These are phyloP conservation scores for Castor canadensis DNA, from an alignment of 2,113 vertebrate species.

Conservation along the genomic window DNA sequence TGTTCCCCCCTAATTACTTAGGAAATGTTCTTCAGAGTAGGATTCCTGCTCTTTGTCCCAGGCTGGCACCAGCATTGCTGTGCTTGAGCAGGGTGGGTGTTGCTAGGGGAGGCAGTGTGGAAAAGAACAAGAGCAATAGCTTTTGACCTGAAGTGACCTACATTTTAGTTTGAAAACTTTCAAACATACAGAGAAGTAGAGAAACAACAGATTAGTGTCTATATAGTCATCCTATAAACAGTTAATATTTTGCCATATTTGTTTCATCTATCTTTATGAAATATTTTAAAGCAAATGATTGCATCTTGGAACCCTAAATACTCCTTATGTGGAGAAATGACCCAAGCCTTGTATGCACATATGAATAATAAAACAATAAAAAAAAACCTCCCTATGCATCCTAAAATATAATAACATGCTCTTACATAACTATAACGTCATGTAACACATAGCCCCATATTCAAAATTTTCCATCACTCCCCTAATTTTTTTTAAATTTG, in stretches of 20 bases:
- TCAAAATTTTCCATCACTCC: too few relatives aligned
- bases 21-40: not conserved
- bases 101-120: not conserved
- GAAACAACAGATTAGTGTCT: not conserved
- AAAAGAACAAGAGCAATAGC: not conserved
- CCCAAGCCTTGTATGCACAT: too few relatives aligned
- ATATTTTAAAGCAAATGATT: constrained; percentile 19
- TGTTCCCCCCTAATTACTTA: not conserved
- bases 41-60: not conserved
- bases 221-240: not conserved
- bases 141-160: not conserved
- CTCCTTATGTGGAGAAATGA: too few relatives aligned
- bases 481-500: too few relatives aligned
- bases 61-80: not conserved
- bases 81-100: not conserved
- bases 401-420: not conserved
- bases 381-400: too few relatives aligned
- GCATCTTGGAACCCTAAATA: too few relatives aligned
- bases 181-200: constrained; percentile 28
- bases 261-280: constrained; percentile 49
- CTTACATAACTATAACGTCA: not conserved
- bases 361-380: too few relatives aligned
- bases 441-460: not conserved
- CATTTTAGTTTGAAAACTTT: not conserved
- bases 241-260: too few relatives aligned